These are phyloP conservation scores for Drosophila bifasciata DNA, from an alignment of 1,140 invertebrate genomes.

Conservation along the genomic window DNA sequence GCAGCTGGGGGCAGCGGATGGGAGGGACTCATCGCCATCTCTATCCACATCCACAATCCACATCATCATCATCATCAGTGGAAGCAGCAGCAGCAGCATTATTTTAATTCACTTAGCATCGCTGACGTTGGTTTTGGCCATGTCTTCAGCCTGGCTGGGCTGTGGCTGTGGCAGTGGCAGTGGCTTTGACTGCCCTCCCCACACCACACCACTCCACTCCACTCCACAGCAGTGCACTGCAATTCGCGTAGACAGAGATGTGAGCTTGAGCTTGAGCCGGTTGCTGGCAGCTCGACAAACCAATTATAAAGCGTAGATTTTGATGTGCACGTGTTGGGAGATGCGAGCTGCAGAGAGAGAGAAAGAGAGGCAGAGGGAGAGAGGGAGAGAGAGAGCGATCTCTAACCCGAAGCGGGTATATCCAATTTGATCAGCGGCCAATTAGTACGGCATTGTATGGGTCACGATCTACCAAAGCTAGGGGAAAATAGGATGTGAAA, in stretches of 20 bases:
- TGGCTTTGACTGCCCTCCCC: neutral
- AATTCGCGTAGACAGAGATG: slow-evolving; percentile 9
- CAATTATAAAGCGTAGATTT: slow-evolving; percentile 75
- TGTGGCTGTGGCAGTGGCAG: neutral
- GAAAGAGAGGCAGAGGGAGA: slow-evolving; percentile 12
- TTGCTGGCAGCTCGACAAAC: slow-evolving; percentile 65
- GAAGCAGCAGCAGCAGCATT: slow-evolving; percentile 50
- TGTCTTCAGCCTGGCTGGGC: neutral
- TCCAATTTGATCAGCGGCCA: slow-evolving; percentile 37
- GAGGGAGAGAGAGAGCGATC: slow-evolving; percentile 18
- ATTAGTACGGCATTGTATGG: slow-evolving; percentile 13
- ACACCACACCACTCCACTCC: no score
- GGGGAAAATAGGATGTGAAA: slow-evolving; percentile 30
- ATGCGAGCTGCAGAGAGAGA: no score
- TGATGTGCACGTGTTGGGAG: slow-evolving; percentile 65
- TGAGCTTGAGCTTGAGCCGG: slow-evolving; percentile 46
- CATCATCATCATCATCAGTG: slow-evolving; percentile 19
- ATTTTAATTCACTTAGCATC: slow-evolving; percentile 78
- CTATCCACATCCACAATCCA: slow-evolving; percentile 31
- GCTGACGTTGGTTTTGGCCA: slow-evolving; percentile 59
- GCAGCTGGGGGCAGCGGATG: slow-evolving; percentile 11
- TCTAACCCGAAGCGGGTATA: slow-evolving; percentile 44
- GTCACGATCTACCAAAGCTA: slow-evolving; percentile 29
- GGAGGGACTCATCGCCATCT: slow-evolving; percentile 16
- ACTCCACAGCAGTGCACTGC: no score